Evolutionary conservation across 2,113 vertebrate species (phyloP).

Genomic region (Octodon degus): DNA sequence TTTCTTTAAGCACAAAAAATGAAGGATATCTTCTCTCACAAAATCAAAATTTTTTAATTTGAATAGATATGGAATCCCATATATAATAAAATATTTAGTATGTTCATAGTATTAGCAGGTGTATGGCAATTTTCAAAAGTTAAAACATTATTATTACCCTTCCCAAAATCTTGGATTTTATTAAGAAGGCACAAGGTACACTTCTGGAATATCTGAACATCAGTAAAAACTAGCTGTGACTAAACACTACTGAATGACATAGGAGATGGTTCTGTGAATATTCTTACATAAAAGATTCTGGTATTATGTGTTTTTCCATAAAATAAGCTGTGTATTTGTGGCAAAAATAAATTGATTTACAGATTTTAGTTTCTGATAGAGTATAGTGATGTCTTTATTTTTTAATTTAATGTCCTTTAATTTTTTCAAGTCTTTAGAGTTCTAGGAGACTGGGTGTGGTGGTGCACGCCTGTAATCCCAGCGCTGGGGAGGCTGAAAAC

Average conservation of each 20-base stretch:
- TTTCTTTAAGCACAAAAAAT: background rate
- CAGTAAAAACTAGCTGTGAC: constrained; percentile 30
- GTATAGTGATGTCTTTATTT: constrained; percentile 4
- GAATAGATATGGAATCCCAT: constrained; percentile 3
- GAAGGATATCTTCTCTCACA: background rate
- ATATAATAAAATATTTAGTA: constrained; percentile 17
- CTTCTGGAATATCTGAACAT: constrained; percentile 48
- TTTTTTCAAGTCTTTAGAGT: background rate
- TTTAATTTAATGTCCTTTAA: background rate
- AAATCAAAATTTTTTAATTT: constrained; percentile 36
- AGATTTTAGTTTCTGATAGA: constrained; percentile 37
- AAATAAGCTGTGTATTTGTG: constrained; percentile 30
- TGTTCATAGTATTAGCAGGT: constrained; percentile 4
- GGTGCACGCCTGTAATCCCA: too few species aligned
- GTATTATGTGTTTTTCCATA: background rate
- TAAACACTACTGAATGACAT: background rate
- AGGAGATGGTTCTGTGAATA: background rate
- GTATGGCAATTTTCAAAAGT: background rate
- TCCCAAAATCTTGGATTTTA: constrained; percentile 43
- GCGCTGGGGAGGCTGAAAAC: too few species aligned
- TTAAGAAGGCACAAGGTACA: background rate
- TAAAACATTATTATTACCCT: constrained; percentile 10
- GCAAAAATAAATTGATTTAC: constrained; percentile 11
- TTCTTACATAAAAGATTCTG: background rate
- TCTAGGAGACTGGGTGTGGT: background rate